Evolutionary conservation across 53 echinoderm and acorn worm genomes (phyloP).

Genomic region (Paracentrotus lividus): DNA sequence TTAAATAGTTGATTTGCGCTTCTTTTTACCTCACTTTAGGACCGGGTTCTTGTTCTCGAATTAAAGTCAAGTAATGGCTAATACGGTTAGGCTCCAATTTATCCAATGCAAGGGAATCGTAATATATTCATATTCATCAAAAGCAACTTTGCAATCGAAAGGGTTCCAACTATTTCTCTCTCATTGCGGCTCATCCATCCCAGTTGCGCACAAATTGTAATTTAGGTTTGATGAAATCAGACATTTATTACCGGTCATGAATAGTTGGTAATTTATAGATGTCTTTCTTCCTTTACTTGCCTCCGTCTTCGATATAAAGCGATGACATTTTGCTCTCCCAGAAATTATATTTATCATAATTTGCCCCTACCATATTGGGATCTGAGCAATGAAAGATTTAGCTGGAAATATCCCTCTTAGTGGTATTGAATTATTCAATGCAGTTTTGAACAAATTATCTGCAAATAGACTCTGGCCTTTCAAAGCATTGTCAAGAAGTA

Average conservation of each 20-base stretch:
- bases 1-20: conserved; percentile 41
- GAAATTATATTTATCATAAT: conserved; percentile 64
- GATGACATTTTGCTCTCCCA: conserved; percentile 53
- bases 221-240: conserved; percentile 62
- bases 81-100: background rate
- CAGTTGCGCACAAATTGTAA: conserved; percentile 52
- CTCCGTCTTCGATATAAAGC: background rate
- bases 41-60: conserved; percentile 20
- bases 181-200: conserved; percentile 24
- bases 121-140: conserved; percentile 69
- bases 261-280: conserved; percentile 61
- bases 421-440: conserved; percentile 50
- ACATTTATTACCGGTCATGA: conserved; percentile 65
- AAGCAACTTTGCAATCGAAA: conserved; percentile 20
- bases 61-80: conserved; percentile 53
- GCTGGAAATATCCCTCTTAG: background rate
- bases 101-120: background rate
- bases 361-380: background rate
- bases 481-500: conserved; percentile 37
- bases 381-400: conserved; percentile 15
- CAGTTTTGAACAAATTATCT: conserved; percentile 46
- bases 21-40: background rate
- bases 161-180: background rate
- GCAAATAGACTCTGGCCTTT: background rate
- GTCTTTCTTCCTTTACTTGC: conserved; percentile 42